Evolutionary conservation across 2,797 vertebrate genomes (phyloP), one percentile per base, ranked within the genome.

Genomic region (Chelon labrosus): DNA sequence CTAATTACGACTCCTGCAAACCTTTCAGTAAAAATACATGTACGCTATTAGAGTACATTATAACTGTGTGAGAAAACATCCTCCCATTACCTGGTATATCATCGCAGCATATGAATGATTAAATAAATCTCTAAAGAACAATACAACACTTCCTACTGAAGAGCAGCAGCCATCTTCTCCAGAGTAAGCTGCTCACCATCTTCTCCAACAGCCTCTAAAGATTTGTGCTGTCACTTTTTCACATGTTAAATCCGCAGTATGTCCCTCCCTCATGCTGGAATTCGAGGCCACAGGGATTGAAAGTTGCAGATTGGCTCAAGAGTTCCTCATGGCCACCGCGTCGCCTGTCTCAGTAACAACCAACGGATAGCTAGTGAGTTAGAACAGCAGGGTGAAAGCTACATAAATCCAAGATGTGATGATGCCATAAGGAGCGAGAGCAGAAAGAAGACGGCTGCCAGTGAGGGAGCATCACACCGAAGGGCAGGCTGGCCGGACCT

Each of bases 401-500:
- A 81, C 37, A 66, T 6, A 3, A 70, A 58, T n/a, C 67, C 53
- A n/a, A 77, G 54, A 54, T 57, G 22, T 49, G 31, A 35, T 35
- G 31, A 35, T 8, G 56, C 37, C 7, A 80, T 65, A 46, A 19
- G 68, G 35, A 77, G 11, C 4, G 84, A 64, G 25, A 86, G 76
- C 57, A 84, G 67, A 61, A 87, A 53, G 66, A 78, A n/a, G 56
- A 78, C 4, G 69, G 52, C 65, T 3, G 77, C 55, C 22, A 22
- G 46, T 0, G 69, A 63, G 2, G 68, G 59, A 57, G 77, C 49
- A 1, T 37, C 73, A 10, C 80, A 54, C 57, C 12, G 75, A 20
- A 25, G 47, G 0, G 69, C 12, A 52, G 77, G 37, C 31, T 42
- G 79, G 31, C 65, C 80, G 1, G 84, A 88, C 47, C 16, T 80